These are phyloP conservation scores for Smittia aterrima DNA, from an alignment of 2,888 invertebrate species.

Conservation along the genomic window DNA sequence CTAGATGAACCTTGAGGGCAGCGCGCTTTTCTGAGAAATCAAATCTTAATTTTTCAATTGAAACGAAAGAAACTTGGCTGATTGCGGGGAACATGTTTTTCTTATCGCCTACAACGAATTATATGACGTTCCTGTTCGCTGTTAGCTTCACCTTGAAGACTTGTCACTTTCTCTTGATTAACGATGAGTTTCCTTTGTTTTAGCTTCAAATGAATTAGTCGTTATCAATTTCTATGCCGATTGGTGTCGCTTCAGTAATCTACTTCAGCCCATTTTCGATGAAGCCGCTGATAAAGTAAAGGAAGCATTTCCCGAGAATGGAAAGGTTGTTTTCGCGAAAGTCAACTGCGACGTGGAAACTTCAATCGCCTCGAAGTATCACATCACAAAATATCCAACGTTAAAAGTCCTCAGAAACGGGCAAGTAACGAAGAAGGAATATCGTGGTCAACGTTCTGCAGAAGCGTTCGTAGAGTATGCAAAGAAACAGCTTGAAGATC, in stretches of 20 bases:
- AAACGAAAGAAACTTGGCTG: slow-evolving; percentile 6
- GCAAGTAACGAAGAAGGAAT: slow-evolving; percentile 84
- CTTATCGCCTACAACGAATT: slow-evolving; percentile 41
- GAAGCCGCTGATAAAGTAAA: slow-evolving; percentile 87
- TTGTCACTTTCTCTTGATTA: not conserved
- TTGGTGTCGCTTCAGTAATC: slow-evolving; percentile 98
- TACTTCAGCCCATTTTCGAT: slow-evolving; percentile 94
- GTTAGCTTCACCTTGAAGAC: no score
- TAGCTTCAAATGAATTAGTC: slow-evolving; percentile 94
- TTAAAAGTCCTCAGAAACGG: slow-evolving; percentile 92
- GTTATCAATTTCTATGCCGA: slow-evolving; percentile 99
- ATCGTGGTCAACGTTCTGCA: slow-evolving; percentile 82
- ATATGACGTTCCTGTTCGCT: not conserved
- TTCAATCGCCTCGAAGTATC: slow-evolving; percentile 83
- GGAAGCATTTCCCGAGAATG: slow-evolving; percentile 73
- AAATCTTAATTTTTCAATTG: slow-evolving; percentile 39
- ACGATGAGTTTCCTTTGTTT: slow-evolving; percentile 47
- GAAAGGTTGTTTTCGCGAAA: slow-evolving; percentile 90
- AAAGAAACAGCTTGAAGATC: slow-evolving; percentile 82
- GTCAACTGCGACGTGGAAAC: slow-evolving; percentile 96
- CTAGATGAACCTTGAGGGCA: no score
- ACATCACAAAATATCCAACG: slow-evolving; percentile 98
- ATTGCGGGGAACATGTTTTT: slow-evolving; percentile 39
- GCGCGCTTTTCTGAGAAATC: not conserved
- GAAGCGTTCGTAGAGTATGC: slow-evolving; percentile 90